Evolutionary conservation across 2,888 invertebrate species (phyloP).

Genomic region (Napeogenes sylphis): DNA sequence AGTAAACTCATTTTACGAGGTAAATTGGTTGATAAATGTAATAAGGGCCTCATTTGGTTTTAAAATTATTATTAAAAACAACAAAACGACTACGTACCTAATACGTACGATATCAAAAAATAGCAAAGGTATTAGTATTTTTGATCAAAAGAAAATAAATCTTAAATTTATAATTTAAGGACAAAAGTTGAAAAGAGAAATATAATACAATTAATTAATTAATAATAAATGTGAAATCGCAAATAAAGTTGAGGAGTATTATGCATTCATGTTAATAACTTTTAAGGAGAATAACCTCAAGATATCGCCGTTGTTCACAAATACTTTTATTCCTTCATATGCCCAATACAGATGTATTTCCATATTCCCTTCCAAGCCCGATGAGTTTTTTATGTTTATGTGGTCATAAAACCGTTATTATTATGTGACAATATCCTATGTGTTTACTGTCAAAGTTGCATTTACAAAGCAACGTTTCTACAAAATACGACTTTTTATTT

Average conservation of each 20-base stretch:
- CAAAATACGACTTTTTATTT: too few relatives aligned
- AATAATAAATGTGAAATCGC: too few relatives aligned
- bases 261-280: conserved; percentile 63
- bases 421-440: conserved; percentile 63
- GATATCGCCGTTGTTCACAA: conserved; percentile 64
- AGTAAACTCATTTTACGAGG: conserved; percentile 24
- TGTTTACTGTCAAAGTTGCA: conserved; percentile 44
- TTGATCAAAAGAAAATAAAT: too few relatives aligned
- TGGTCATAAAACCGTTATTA: conserved; percentile 69
- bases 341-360: conserved; percentile 64
- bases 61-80: conserved; percentile 6
- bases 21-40: conserved; percentile 22
- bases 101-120: too few relatives aligned
- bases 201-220: too few relatives aligned
- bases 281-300: conserved; percentile 73
- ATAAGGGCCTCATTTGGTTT: conserved; percentile 13
- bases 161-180: too few relatives aligned
- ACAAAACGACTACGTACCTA: too few relatives aligned
- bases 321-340: conserved; percentile 71
- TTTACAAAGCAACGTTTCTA: too few relatives aligned
- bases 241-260: neutral
- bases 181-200: too few relatives aligned
- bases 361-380: conserved; percentile 56
- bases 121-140: too few relatives aligned
- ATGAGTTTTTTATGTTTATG: conserved; percentile 76